phyloP scores from a whole-genome alignment of 2,113 vertebrate genomes.

The Limnothrissa miodon region DNA sequence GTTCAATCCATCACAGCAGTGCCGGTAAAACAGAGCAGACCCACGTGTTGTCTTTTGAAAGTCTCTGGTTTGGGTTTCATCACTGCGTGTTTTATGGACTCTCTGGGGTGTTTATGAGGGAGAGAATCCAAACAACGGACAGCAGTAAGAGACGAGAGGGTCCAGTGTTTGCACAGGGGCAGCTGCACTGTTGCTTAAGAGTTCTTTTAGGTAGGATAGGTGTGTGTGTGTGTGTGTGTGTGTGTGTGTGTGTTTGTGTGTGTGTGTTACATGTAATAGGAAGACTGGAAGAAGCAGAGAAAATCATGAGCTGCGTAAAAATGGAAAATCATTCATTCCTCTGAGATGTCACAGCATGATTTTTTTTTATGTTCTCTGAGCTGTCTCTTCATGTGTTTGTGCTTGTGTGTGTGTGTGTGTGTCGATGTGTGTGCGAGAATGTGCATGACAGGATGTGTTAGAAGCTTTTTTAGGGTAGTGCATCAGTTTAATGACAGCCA shows the following conservation, averaged over 20 bases:
- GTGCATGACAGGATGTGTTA: background rate
- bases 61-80: conserved; percentile 30
- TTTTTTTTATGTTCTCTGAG: background rate
- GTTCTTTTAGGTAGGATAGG: background rate
- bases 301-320: background rate
- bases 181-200: conserved; percentile 34
- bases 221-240: conserved; percentile 26
- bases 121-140: conserved; percentile 14
- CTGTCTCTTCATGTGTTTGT: background rate
- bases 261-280: background rate
- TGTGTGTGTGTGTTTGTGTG: conserved; percentile 29
- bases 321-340: background rate
- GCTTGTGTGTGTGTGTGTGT: background rate
- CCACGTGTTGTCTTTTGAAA: conserved; percentile 34
- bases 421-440: background rate
- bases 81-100: conserved; percentile 29
- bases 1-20: background rate
- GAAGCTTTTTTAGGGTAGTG: background rate
- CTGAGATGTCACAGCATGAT: background rate
- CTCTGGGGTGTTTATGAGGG: conserved; percentile 4
- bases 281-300: background rate
- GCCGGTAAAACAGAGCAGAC: conserved; percentile 11
- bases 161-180: background rate
- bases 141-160: background rate
- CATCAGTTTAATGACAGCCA: background rate